These are phyloP conservation scores for Megaptera novaeangliae DNA, from an alignment of 2,113 vertebrate genomes.

Conservation along the genomic window DNA sequence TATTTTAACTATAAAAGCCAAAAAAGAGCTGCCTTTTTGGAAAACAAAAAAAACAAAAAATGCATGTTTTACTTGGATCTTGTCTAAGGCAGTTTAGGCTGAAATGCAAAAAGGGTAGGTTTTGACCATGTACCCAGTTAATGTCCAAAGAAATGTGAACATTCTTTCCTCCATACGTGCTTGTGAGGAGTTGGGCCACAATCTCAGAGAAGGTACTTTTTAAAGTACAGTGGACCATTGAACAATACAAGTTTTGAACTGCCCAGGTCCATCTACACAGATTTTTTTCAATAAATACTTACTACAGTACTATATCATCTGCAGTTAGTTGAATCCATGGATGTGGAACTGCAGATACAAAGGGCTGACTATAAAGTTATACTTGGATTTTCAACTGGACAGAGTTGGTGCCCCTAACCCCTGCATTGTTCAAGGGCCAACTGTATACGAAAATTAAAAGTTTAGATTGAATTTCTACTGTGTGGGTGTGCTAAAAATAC, in stretches of 20 bases:
- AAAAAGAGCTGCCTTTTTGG: background rate
- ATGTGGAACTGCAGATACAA: background rate
- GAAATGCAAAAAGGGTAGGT: background rate
- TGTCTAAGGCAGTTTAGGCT: background rate
- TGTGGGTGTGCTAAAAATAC: background rate
- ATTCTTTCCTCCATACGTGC: background rate
- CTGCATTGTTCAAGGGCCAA: background rate
- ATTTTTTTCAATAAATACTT: background rate
- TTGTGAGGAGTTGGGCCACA: background rate
- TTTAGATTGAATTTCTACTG: background rate
- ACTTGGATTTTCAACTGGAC: background rate
- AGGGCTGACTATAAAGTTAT: background rate
- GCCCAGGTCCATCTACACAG: background rate
- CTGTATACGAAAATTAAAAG: background rate
- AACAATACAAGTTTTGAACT: background rate
- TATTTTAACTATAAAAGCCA: slow-evolving; percentile 3
- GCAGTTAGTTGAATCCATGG: background rate
- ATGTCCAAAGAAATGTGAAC: background rate
- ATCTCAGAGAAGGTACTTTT: background rate
- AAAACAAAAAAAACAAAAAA: slow-evolving; percentile 9
- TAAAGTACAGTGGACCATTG: background rate
- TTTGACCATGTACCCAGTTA: background rate
- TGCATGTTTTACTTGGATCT: background rate
- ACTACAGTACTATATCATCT: background rate
- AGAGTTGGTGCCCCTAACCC: background rate